Percentiles rank a stretch among this genome's conserved stretches.
These are phyloP conservation scores for Stegodyphus dumicola DNA, from an alignment of 1,140 invertebrate genomes.

Conservation along the genomic window DNA sequence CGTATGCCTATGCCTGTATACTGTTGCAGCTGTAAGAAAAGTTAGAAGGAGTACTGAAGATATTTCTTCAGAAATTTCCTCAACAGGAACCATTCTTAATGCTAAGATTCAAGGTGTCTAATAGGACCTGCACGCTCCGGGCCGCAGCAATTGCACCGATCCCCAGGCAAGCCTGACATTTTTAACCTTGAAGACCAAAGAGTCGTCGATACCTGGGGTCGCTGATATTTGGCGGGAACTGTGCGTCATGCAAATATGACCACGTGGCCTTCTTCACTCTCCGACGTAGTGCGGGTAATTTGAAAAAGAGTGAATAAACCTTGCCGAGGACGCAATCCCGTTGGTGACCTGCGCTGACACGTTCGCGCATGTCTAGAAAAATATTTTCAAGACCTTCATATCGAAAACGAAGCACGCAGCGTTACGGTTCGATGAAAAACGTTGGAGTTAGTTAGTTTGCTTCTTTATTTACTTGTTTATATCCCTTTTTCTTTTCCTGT, in stretches of 20 bases:
- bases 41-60: no score
- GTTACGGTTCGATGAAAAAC: not conserved
- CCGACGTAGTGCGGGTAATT: not conserved
- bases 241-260: not conserved
- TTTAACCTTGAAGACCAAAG: slow-evolving; percentile 6
- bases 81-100: no score
- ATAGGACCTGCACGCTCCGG: not conserved
- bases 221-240: slow-evolving; percentile 31
- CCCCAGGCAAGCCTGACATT: not conserved
- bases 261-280: slow-evolving; percentile 20
- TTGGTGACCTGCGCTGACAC: not conserved
- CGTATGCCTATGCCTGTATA: no score
- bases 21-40: no score
- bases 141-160: not conserved
- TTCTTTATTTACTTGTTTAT: no score
- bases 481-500: no score
- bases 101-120: not conserved
- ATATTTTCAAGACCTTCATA: not conserved
- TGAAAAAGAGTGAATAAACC: slow-evolving; percentile 11
- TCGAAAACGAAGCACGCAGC: not conserved
- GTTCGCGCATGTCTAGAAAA: not conserved
- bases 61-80: no score
- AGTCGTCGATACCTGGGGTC: not conserved
- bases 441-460: no score
- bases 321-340: slow-evolving; percentile 8